These are phyloP conservation scores for Darevskia mixta DNA, from an alignment of 2,797 vertebrate genomes.

Conservation along the genomic window DNA sequence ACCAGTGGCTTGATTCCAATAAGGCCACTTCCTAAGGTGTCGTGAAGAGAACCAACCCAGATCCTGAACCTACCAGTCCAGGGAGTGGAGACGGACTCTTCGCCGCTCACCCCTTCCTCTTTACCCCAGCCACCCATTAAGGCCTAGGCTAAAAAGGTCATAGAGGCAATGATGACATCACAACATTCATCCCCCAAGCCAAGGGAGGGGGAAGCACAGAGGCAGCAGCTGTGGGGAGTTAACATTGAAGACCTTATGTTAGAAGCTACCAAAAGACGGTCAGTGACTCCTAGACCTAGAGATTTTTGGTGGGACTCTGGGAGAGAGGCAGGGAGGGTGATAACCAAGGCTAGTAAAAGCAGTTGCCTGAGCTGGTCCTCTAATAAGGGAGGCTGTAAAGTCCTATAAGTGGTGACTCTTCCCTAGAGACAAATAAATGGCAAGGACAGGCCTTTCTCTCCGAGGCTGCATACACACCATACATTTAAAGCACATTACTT, in stretches of 20 bases:
- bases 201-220: neutral
- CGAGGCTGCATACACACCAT: too few relatives aligned
- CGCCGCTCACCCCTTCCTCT: neutral
- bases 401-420: neutral
- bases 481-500: too few relatives aligned
- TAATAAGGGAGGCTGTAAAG: neutral
- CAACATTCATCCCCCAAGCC: neutral
- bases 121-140: neutral
- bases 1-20: too few relatives aligned
- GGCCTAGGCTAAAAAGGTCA: slow-evolving; percentile 23
- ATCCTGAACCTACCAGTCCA: neutral
- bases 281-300: neutral
- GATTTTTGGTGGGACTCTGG: neutral
- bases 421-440: neutral
- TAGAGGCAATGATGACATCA: slow-evolving; percentile 41
- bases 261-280: slow-evolving; percentile 20
- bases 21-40: neutral
- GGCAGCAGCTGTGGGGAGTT: slow-evolving; percentile 2
- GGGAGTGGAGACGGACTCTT: neutral
- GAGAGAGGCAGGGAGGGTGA: too few relatives aligned
- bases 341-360: neutral
- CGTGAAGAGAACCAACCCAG: neutral
- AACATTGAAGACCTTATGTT: slow-evolving; percentile 16
- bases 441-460: neutral
- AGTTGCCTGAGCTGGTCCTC: neutral